These are phyloP conservation scores for Brenthis ino DNA, from an alignment of 2,888 invertebrate species.

Conservation along the genomic window DNA sequence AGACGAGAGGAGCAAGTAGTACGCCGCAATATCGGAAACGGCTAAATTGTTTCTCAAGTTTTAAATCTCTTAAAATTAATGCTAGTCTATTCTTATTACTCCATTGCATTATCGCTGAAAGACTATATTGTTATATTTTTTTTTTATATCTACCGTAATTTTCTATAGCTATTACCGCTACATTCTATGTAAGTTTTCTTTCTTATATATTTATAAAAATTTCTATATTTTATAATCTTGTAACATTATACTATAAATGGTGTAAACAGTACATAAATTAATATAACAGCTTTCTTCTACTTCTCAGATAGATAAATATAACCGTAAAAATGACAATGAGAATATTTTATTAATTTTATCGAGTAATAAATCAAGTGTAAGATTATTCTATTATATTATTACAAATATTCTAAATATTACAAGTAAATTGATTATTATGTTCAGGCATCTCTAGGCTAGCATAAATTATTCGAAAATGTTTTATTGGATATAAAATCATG, in stretches of 20 bases:
- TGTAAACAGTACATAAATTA: too few relatives aligned
- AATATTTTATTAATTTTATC: too few relatives aligned
- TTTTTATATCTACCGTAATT: constrained; percentile 33
- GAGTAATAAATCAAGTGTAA: too few relatives aligned
- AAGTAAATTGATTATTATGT: too few relatives aligned
- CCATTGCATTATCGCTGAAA: constrained; percentile 30
- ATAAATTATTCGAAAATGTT: not conserved
- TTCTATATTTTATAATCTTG: not conserved
- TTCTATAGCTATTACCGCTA: constrained; percentile 32
- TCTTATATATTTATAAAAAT: not conserved
- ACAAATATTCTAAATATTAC: too few relatives aligned
- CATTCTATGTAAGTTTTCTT: constrained; percentile 22
- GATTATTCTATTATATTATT: too few relatives aligned
- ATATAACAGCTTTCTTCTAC: too few relatives aligned
- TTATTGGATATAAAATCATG: constrained; percentile 1
- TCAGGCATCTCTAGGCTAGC: too few relatives aligned
- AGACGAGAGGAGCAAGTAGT: constrained; percentile 30
- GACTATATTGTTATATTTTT: constrained; percentile 26
- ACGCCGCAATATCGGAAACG: constrained; percentile 33
- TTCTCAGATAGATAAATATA: too few relatives aligned
- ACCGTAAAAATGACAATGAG: too few relatives aligned
- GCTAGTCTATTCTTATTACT: constrained; percentile 31
- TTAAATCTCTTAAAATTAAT: constrained; percentile 38
- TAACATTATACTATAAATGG: too few relatives aligned
- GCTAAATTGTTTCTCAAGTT: constrained; percentile 38